Conservation (phyloP, 2,888 invertebrate genomes). For the Zelleria hepariella region DNA sequence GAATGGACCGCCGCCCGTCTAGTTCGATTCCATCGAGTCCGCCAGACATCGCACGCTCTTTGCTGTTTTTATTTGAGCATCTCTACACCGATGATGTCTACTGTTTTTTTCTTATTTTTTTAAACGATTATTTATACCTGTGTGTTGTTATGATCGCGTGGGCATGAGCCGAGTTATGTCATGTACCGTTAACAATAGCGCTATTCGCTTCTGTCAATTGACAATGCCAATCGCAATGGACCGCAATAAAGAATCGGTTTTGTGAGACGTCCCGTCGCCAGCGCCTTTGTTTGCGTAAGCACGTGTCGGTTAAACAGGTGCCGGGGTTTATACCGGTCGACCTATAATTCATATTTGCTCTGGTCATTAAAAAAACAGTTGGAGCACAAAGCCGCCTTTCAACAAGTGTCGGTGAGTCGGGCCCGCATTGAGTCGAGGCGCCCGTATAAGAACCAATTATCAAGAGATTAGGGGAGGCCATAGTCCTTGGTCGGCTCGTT, state of each 20-base stretch:
- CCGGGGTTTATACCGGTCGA: background rate
- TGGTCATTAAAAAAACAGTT: background rate
- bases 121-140: constrained; percentile 23
- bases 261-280: constrained; percentile 23
- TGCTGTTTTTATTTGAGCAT: constrained; percentile 20
- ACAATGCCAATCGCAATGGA: constrained; percentile 46
- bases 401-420: constrained; percentile 22
- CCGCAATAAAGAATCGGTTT: constrained; percentile 42
- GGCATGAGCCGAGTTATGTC: constrained; percentile 44
- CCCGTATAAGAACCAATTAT: constrained; percentile 54
- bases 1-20: constrained; percentile 37
- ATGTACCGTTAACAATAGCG: constrained; percentile 41
- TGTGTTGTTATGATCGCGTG: constrained; percentile 28
- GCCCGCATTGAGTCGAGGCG: constrained; percentile 45
- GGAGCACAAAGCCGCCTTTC: constrained; percentile 3
- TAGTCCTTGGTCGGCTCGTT: constrained; percentile 9
- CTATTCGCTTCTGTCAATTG: constrained; percentile 38
- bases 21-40: constrained; percentile 28
- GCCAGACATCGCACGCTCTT: constrained; percentile 19
- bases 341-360: background rate
- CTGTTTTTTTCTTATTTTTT: constrained; percentile 28
- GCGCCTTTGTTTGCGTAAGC: constrained; percentile 34
- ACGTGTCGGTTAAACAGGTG: background rate
- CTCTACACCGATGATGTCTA: constrained; percentile 12
- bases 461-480: constrained; percentile 31